Conservation (phyloP, 2,113 vertebrate species). For the Engraulis encrasicolus region DNA sequence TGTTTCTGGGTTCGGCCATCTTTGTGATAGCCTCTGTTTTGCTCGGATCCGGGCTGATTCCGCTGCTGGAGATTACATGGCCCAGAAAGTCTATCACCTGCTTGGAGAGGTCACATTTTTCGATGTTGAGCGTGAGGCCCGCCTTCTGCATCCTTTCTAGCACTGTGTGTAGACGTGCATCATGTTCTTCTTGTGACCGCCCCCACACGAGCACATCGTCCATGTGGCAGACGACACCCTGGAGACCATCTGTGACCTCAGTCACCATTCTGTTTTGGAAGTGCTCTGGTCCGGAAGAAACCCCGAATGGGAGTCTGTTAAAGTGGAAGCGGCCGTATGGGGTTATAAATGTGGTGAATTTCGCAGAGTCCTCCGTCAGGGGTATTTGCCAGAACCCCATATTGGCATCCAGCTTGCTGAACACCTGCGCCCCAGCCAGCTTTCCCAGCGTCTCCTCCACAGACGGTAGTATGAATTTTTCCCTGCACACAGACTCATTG, state of each 20-base stretch:
- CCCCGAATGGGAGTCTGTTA: conserved; percentile 19
- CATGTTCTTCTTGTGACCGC: conserved; percentile 24
- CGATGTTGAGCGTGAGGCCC: conserved; percentile 37
- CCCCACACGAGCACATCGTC: conserved; percentile 46
- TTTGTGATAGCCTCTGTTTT: neutral
- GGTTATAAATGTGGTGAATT: conserved; percentile 41
- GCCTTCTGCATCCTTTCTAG: conserved; percentile 32
- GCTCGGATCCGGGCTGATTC: no score
- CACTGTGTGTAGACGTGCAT: conserved; percentile 20
- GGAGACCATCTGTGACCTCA: conserved; percentile 19
- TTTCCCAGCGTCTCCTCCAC: conserved; percentile 38
- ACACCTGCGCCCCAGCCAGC: conserved; percentile 21
- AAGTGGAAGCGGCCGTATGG: conserved; percentile 34
- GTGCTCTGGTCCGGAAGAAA: conserved; percentile 36
- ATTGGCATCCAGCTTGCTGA: conserved; percentile 48
- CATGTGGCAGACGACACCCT: conserved; percentile 43
- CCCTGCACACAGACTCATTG: conserved; percentile 26
- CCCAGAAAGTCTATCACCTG: conserved; percentile 32
- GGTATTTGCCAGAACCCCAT: conserved; percentile 52
- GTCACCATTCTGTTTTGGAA: conserved; percentile 45
- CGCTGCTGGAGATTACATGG: conserved; percentile 19
- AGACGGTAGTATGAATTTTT: conserved; percentile 37
- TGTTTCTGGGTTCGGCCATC: neutral
- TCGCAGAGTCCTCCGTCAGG: conserved; percentile 19
- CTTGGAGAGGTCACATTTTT: neutral